phyloP scores from a whole-genome alignment of 2,888 invertebrate genomes.

The Agrochola macilenta region DNA sequence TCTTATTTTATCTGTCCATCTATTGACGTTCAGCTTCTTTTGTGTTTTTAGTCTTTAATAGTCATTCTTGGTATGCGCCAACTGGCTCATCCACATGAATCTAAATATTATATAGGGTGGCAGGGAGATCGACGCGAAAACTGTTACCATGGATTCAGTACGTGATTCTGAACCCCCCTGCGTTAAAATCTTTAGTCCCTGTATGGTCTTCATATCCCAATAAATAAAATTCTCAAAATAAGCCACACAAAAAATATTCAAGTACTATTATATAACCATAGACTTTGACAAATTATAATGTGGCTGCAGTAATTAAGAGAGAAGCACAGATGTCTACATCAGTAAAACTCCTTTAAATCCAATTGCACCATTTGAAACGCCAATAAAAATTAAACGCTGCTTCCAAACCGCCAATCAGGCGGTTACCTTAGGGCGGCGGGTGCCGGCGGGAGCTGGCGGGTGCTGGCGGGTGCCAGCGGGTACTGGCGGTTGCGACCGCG shows the following conservation, averaged over 20 bases:
- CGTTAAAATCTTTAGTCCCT: too few species aligned
- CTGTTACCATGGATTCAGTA: too few species aligned
- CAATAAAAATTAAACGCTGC: slow-evolving; percentile 38
- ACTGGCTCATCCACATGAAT: too few species aligned
- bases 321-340: neutral
- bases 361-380: neutral
- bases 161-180: too few species aligned
- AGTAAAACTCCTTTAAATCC: neutral
- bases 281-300: neutral
- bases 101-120: too few species aligned
- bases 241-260: neutral
- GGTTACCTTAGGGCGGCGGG: slow-evolving; percentile 40
- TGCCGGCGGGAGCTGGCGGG: slow-evolving; percentile 30
- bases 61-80: too few species aligned
- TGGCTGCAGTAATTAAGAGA: neutral
- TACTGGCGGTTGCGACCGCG: slow-evolving; percentile 50
- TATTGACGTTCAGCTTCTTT: too few species aligned
- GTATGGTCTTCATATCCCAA: too few species aligned
- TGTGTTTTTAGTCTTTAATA: too few species aligned
- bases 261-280: neutral
- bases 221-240: neutral
- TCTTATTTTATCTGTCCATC: too few species aligned
- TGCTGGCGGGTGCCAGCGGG: slow-evolving; percentile 4
- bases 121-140: too few species aligned
- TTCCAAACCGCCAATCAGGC: slow-evolving; percentile 28